Base-by-base conservation (phyloP, 2,113 vertebrate genomes). In the Dipodomys ordii region DNA sequence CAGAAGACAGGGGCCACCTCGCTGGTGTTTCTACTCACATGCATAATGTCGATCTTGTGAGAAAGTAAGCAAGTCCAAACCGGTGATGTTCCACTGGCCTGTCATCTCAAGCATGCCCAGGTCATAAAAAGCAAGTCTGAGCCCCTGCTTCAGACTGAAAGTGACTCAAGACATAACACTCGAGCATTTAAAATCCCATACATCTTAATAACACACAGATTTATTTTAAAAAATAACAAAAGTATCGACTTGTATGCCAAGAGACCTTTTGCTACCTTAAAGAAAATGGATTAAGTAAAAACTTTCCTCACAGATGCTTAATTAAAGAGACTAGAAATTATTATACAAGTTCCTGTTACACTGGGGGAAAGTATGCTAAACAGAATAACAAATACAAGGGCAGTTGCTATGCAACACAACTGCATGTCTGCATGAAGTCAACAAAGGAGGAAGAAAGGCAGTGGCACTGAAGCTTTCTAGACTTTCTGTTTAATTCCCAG, bases 351-450 rank as follows among this genome's bases (percentile, higher is more conserved):
- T 81, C 82, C 67, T 65, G 81, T 78, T 69, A 23, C 80, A 65
- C 3, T 57, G 57, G 30, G 72, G 1, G 7, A 49, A 83, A 89
- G 77, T 39, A 28, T 49, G 20, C 62, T 95, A 85, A 91, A 89
- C 27, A 73, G 83, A 88, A 80, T 25, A 87, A 83, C 68, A 79
- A 88, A 84, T 23, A 79, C 13, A 76, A 79, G n/a, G n/a, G 49
- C 67, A 74, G 87, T 3, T 87, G 90, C 90, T 82, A 89, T 25
- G 68, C 64, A 93, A 91, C 76, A 90, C 6, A 64, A 76, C 83
- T 72, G 44, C n/a, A 49, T 6, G 7, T 62, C 53, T 32, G 2
- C 35, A 35, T 68, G 13, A 65, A 67, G 62, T 92, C 71, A 83
- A 81, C 25, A 44, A 8, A 80, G 60, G 39, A 73, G 69, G 27